phyloP scores from a whole-genome alignment of 2,888 invertebrate genomes.

The Dione juno region DNA sequence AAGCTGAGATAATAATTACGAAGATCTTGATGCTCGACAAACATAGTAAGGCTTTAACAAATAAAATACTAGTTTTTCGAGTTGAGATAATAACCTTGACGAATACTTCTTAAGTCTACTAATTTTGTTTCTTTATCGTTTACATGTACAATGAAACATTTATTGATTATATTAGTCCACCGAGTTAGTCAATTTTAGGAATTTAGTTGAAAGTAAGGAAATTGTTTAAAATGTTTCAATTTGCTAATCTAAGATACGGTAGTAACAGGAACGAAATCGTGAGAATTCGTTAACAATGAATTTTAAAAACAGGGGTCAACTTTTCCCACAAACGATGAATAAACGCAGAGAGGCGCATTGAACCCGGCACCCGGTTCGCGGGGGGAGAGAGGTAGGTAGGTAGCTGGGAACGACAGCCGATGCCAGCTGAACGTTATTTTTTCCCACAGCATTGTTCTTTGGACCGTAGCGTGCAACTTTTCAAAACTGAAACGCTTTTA shows the following conservation, averaged over 20 bases:
- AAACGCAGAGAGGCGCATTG: conserved; percentile 83
- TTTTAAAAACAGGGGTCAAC: conserved; percentile 81
- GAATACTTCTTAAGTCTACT: conserved; percentile 50
- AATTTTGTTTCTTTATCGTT: conserved; percentile 12
- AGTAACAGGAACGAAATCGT: conserved; percentile 70
- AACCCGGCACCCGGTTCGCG: conserved; percentile 80
- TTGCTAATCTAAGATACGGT: conserved; percentile 66
- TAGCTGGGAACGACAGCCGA: conserved; percentile 82
- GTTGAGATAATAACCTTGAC: conserved; percentile 68
- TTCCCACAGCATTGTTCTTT: conserved; percentile 84
- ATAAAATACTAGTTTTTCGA: conserved; percentile 65
- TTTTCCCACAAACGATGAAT: conserved; percentile 84
- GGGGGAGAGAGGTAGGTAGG: conserved; percentile 79
- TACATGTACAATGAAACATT: not conserved
- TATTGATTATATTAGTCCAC: conserved; percentile 27
- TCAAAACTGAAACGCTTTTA: conserved; percentile 46
- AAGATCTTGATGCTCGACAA: conserved; percentile 72
- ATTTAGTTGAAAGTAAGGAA: conserved; percentile 2
- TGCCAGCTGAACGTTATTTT: conserved; percentile 85
- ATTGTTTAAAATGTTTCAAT: conserved; percentile 37
- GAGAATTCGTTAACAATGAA: conserved; percentile 83
- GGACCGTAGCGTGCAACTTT: conserved; percentile 74
- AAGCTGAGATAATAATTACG: conserved; percentile 77
- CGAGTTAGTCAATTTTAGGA: conserved; percentile 27
- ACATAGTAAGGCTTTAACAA: conserved; percentile 76